phyloP scores from a whole-genome alignment of 1,140 invertebrate species.

The Oncopeltus fasciatus region DNA sequence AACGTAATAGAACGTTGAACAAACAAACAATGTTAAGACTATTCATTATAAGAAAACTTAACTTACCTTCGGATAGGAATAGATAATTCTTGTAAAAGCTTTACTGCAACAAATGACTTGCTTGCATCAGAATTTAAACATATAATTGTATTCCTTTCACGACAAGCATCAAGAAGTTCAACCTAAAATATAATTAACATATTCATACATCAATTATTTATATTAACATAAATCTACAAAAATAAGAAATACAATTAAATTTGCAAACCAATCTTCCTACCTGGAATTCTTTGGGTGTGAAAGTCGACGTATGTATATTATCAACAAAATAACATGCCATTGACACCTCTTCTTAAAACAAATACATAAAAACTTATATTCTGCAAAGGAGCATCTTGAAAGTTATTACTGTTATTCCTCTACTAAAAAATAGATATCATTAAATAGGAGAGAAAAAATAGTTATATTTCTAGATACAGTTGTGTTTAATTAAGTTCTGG shows the following conservation, averaged over 20 bases:
- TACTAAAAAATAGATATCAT: no score
- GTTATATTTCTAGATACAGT: no score
- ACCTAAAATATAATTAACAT: conserved; percentile 33
- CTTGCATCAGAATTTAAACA: conserved; percentile 67
- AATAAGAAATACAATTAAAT: not conserved
- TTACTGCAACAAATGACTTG: conserved; percentile 76
- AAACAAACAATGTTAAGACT: not conserved
- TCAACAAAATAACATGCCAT: conserved; percentile 46
- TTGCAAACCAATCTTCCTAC: conserved; percentile 28
- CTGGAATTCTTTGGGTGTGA: conserved; percentile 61
- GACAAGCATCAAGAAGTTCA: conserved; percentile 65
- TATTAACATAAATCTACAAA: not conserved
- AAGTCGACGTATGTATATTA: conserved; percentile 49
- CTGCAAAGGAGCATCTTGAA: no score
- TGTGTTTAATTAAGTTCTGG: no score
- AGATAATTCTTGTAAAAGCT: conserved; percentile 65
- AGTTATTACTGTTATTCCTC: no score
- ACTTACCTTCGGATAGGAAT: conserved; percentile 34
- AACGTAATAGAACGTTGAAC: not conserved
- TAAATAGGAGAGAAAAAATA: no score
- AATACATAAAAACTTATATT: no score
- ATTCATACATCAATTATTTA: not conserved
- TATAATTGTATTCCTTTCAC: conserved; percentile 66
- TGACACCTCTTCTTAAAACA: conserved; percentile 1
- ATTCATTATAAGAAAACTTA: conserved; percentile 13